Base-by-base conservation (phyloP, 2,888 invertebrate genomes). In the Metacarcinus magister region DNA sequence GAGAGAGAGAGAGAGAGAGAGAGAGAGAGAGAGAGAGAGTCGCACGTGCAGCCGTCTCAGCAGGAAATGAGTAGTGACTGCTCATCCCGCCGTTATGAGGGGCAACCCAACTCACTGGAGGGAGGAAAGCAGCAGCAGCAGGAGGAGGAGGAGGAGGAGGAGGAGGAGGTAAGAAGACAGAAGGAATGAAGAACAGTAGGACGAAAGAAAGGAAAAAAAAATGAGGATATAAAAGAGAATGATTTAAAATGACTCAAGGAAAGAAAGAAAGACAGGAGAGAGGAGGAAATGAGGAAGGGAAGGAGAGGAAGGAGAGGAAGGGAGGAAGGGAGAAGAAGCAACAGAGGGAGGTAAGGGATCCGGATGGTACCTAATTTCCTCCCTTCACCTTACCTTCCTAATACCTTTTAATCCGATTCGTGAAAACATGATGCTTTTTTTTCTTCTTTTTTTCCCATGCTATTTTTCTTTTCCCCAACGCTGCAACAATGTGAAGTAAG, bases 21-120 rank as follows among this genome's bases (percentile, higher is more conserved):
- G 89, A 89, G 89, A 89, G 89, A 89, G 89, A 89, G 89, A 89
- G 89, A 89, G 89, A 89, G 89, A 89, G 43, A 90, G 43, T 5
- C 82, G 10, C 82, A 82, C 82, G 82, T 32, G 32, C 82, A 82
- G 82, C 82, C 28, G 5, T 32, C 82, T 32, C 82, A 82, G 82
- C 32, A 82, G 82, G 32, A 82, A 82, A 82, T 82, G 82, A 82
- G 82, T 28, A 82, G 82, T 82, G 32, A 32, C 82, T 82, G 82
- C 10, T 32, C 82, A 32, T 82, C 10, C 82, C 28, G 10, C 1
- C 13, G 32, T 82, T 82, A 82, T 32, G 82, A 82, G 82, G 10
- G 7, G 7, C 28, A 82, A 28, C 28, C 82, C 82, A 10, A 32
- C 82, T 82, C 28, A 32, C 82, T 4, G 28, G 8, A 32, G 32